These are phyloP conservation scores for Cossypha niveicapilla DNA, from an alignment of 2,797 vertebrate genomes.

Conservation along the genomic window DNA sequence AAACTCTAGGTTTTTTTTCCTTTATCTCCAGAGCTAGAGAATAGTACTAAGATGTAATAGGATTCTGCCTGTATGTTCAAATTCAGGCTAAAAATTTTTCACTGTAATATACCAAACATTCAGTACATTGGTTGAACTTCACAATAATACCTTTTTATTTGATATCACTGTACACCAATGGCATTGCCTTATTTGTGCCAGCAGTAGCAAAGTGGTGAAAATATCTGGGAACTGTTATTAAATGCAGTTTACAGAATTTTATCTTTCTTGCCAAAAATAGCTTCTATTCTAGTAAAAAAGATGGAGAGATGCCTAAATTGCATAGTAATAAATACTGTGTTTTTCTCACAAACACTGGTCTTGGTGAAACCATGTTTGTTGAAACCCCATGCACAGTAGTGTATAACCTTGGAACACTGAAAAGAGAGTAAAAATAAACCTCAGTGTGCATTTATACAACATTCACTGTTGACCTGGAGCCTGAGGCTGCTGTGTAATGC, in stretches of 20 bases:
- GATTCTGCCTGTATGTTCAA: neutral
- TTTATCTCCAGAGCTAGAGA: neutral
- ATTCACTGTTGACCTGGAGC: neutral
- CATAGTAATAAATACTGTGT: neutral
- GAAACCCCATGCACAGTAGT: neutral
- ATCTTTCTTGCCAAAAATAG: neutral
- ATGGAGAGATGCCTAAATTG: neutral
- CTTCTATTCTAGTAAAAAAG: neutral
- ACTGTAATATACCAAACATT: fast-evolving
- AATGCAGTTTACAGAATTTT: neutral
- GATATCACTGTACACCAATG: neutral
- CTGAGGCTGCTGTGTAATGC: neutral
- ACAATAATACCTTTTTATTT: neutral
- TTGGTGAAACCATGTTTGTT: neutral
- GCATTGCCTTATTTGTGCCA: neutral
- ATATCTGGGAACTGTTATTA: neutral
- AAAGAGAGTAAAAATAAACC: neutral
- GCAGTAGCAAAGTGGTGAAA: neutral
- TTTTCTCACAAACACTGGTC: neutral
- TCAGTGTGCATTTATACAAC: neutral
- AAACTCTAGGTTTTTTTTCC: neutral
- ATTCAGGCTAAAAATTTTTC: neutral
- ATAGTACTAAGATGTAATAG: neutral
- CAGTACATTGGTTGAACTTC: neutral
- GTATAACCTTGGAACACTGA: neutral